A percentile compares a stretch with the other conserved stretches of the same genome.
Conservation (phyloP, 2,888 invertebrate species). For the Sphaerophoria rueppellii region DNA sequence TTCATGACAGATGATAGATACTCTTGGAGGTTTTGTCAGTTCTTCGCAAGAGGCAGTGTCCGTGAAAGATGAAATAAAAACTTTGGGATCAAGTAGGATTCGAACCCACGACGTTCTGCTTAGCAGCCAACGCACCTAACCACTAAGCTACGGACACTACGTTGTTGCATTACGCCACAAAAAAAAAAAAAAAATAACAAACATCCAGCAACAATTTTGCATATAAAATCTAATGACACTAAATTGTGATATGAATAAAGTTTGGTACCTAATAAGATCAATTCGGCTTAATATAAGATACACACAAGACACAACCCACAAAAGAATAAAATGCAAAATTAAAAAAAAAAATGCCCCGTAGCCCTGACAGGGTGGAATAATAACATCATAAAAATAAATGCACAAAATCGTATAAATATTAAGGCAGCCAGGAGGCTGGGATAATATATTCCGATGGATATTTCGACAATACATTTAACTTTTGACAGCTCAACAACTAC, state of each 20-base stretch:
- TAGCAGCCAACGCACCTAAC: too few species aligned
- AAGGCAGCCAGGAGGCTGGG: neutral
- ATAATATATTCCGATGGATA: slow-evolving; percentile 18
- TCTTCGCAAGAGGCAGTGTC: too few species aligned
- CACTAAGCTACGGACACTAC: too few species aligned
- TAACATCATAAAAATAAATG: slow-evolving; percentile 68
- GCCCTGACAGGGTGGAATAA: slow-evolving; percentile 4
- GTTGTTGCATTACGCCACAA: neutral
- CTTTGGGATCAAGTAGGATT: too few species aligned
- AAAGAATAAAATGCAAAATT: slow-evolving; percentile 63
- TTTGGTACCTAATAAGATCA: slow-evolving; percentile 13
- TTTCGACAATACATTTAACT: slow-evolving; percentile 14
- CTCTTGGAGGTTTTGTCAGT: too few species aligned
- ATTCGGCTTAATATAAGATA: slow-evolving; percentile 43
- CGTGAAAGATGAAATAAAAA: too few species aligned
- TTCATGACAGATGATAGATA: too few species aligned
- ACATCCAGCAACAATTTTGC: neutral
- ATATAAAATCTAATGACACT: slow-evolving; percentile 39
- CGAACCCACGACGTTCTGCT: too few species aligned
- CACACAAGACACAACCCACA: too few species aligned
- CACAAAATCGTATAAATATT: slow-evolving; percentile 47
- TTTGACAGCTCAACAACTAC: slow-evolving; percentile 10
- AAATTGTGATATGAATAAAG: slow-evolving; percentile 16
- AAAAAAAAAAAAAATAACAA: slow-evolving; percentile 5
- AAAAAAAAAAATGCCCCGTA: slow-evolving; percentile 52